Evolutionary conservation across 2,888 invertebrate species (phyloP), one percentile per base, ranked within the genome.

Genomic region (Dendrolimus houi): DNA sequence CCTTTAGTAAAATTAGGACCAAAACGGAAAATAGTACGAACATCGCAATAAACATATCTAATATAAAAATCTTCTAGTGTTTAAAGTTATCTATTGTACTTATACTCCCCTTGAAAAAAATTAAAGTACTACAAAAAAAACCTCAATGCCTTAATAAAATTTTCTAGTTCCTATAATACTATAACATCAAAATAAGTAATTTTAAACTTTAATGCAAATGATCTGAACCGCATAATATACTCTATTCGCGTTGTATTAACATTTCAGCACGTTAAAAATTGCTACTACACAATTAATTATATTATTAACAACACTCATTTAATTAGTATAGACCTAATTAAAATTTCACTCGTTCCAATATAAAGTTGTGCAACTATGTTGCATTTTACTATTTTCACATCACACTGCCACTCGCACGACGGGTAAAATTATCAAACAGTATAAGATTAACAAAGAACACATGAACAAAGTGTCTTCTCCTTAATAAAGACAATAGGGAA

Each of bases 301-400:
- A 47, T 47, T 56, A 57, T 55, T 41, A 56, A 56, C 14, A 54
- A 59, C 56, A 41, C 52, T 57, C 40, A 55, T 57, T 59, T 62
- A 55, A 60, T 64, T 63, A 62, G 55, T 56, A 64, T 59, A 52
- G 56, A 63, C 64, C 59, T 55, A 65, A 64, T 65, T 59, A 57
- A 63, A 64, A 55, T 56, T 57, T 57, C 56, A 54, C 17, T 57
- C 57, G 54, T 60, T 61, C 56, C 54, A 58, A 60, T 60, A 56
- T 60, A 53, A 54, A 54, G 56, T n/a, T 53, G 41, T 60, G 59
- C 54, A 57, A 56, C 56, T 8, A 8, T 9, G 47, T 47, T 47
- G 9, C 47, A 47, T 47, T 47, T 47, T 12, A 47, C 47, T 47
- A 12, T 47, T 47, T 47, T 47, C 47, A 47, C 12, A 12, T 47